Base-by-base conservation (phyloP, 92 coral and sea anemone genomes). In the Montipora capitata region DNA sequence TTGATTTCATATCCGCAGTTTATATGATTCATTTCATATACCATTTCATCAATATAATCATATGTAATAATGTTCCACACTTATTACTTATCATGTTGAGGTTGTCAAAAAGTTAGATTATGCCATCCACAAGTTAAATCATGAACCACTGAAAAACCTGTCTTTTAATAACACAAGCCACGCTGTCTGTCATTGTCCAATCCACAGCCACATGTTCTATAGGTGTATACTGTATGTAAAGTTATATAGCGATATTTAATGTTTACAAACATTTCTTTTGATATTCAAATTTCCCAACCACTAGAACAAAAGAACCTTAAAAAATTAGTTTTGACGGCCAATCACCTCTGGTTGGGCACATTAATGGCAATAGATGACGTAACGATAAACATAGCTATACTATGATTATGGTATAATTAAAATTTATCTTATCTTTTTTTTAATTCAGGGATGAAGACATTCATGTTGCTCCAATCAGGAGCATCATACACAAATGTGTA, bases 21-120 rank as follows among this genome's bases (percentile, higher is more conserved):
- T 1, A 20, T 20, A 20, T 20, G 27, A 20, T 20, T 20, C 27
- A 20, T 20, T 20, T 20, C 27, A 20, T 20, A 20, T 20, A 20
- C 27, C 27, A 20, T 20, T 20, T 20, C 27, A 20, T 20, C 27
- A 20, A 67, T 67, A 67, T 67, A 67, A 67, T 67, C 18, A 67
- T 67, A 67, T 67, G 27, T 67, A 67, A 67, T 67, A 67, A 18
- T 67, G 72, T 67, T 67, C 72, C 72, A 35, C 72, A 27, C 72
- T 27, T 67, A 67, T 67, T 66, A 66, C 72, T 66, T 66, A 66
- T 66, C 72, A 66, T 66, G 72, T 66, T 66, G 72, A 66, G 72
- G 72, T n/a, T n/a, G n/a, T n/a, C n/a, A n/a, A n/a, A n/a, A n/a
- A n/a, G n/a, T n/a, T n/a, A n/a, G n/a, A n/a, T 66, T 66, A 68